Base-by-base conservation (phyloP, 2,888 invertebrate genomes). In the Harmothoe impar region DNA sequence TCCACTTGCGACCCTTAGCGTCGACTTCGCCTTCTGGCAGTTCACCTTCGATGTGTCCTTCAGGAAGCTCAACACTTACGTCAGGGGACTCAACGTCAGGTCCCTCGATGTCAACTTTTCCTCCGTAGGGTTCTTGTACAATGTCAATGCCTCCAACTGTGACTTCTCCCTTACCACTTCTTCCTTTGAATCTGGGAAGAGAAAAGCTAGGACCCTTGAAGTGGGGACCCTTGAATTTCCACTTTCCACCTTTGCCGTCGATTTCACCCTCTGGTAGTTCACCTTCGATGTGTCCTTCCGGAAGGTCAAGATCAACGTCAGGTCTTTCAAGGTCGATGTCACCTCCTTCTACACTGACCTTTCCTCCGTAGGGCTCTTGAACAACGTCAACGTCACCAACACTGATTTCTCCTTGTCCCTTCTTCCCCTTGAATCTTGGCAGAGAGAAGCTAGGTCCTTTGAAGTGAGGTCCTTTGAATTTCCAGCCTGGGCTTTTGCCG, bases 341-440 rank as follows among this genome's bases (percentile, higher is more conserved):
- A 86, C 23, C 5, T 52, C 54, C 86, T 20, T 51, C 25, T 10
- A 86, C 31, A 52, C 23, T 31, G 0, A 86, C 29, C 31, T 86
- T 86, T 54, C 54, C 86, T 86, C 86, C 86, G 54, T 54, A 86
- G 25, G 86, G 86, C n/a, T 86, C 86, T 54, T 86, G 52, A 3
- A 86, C 86, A 54, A 86, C 20, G 31, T 86, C 86, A 54, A 86
- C 86, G 31, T 54, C 86, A 54, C 86, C 86, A 54, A 86, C 54
- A 10, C 29, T 86, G n/a, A 86, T 25, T 25, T 86, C 86, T 54
- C 86, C 86, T 54, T 86, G 25, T 17, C 86, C 86, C 1, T 25
- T 29, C 29, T 54, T 54, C 52, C 54, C 54, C 10, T 29, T 43
- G 43, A 43, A 86, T 33, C 33, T 86, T 3, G 86, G 86, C 0